Percentiles rank a stretch among this genome's conserved stretches.
Evolutionary conservation across 2,888 invertebrate species (phyloP).

Genomic region (Ectemnius lituratus): DNA sequence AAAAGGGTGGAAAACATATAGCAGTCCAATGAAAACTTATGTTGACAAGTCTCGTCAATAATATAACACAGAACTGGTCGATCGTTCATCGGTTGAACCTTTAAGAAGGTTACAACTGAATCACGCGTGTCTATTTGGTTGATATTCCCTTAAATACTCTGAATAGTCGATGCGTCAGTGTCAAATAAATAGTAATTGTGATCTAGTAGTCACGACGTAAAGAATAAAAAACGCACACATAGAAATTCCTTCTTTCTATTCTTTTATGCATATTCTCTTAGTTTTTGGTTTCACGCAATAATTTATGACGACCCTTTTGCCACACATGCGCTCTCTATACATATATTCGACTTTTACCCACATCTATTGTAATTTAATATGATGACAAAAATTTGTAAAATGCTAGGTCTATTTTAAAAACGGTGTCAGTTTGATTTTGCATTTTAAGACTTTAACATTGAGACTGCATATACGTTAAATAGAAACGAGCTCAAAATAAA

Average conservation of each 20-base stretch:
- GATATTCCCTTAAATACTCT: conserved; percentile 1
- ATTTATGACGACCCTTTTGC: conserved; percentile 50
- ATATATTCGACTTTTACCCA: conserved; percentile 59
- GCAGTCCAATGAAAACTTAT: conserved; percentile 50
- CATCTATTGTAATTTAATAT: conserved; percentile 60
- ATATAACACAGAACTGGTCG: too few species aligned
- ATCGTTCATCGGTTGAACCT: too few species aligned
- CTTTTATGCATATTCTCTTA: conserved; percentile 16
- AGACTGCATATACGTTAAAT: conserved; percentile 59
- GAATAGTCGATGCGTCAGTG: conserved; percentile 22
- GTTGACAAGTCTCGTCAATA: too few species aligned
- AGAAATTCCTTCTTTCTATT: conserved; percentile 46
- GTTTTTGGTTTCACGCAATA: conserved; percentile 40
- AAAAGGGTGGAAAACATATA: conserved; percentile 55
- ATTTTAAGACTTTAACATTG: conserved; percentile 40
- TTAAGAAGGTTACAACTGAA: too few species aligned
- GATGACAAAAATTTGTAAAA: conserved; percentile 63
- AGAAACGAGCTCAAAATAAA: conserved; percentile 54
- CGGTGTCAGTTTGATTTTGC: conserved; percentile 58
- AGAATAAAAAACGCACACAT: conserved; percentile 53
- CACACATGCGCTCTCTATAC: conserved; percentile 58
- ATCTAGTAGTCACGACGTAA: conserved; percentile 42
- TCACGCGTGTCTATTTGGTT: too few species aligned
- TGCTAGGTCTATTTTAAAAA: conserved; percentile 57
- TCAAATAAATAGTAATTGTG: conserved; percentile 35